These are phyloP conservation scores for Limnephilus lunatus DNA, from an alignment of 2,888 invertebrate species.

Conservation along the genomic window DNA sequence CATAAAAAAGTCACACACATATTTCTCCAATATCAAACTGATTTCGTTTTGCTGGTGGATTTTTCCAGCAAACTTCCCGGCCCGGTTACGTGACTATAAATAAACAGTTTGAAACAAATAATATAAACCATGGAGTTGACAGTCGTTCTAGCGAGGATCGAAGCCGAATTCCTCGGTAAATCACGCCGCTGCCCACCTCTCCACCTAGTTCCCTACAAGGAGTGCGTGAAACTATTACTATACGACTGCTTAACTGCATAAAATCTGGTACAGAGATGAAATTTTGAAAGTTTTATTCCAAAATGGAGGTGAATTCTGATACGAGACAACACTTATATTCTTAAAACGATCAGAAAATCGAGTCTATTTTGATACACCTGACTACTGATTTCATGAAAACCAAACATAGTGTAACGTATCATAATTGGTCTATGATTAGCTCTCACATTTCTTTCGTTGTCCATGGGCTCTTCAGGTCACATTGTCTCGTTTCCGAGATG, in stretches of 20 bases:
- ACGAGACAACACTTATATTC: no score
- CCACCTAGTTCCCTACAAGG: background rate
- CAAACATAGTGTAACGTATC: no score
- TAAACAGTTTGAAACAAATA: slow-evolving; percentile 33
- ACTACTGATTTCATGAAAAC: no score
- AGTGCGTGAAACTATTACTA: background rate
- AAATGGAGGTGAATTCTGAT: no score
- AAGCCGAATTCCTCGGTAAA: slow-evolving; percentile 34
- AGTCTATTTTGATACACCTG: no score
- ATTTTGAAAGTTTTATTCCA: no score
- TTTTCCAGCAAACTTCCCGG: background rate
- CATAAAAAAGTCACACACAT: background rate
- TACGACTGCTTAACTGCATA: background rate
- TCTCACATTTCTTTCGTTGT: no score
- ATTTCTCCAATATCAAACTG: background rate
- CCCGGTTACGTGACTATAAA: background rate
- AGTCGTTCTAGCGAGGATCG: slow-evolving; percentile 23
- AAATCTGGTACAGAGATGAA: background rate
- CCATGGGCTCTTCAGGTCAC: no score
- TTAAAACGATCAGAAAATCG: no score
- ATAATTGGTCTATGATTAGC: no score
- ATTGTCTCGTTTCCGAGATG: no score
- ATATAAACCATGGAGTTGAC: slow-evolving; percentile 30
- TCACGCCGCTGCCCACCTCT: slow-evolving; percentile 10
- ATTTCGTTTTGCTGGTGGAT: background rate